Base-by-base conservation (phyloP, 2,113 vertebrate genomes). In the Corythornis vintsioides region DNA sequence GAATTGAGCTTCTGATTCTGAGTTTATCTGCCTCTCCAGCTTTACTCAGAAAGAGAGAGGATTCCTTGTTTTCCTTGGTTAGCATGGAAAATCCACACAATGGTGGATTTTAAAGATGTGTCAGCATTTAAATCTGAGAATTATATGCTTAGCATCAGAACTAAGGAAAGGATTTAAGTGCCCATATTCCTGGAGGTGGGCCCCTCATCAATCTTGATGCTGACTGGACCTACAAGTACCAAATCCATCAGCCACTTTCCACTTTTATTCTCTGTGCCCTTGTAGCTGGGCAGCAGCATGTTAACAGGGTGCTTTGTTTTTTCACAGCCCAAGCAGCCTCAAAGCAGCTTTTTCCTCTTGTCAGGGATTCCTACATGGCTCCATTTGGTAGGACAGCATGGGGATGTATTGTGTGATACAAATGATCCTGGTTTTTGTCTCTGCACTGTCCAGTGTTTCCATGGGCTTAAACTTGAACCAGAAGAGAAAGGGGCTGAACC, bases 261-360 rank as follows among this genome's bases (percentile, higher is more conserved):
- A 6, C 26, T 47, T 79, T 55, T 72, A 15, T 45, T 38, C 13
- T 43, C 48, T 0, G 0, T 3, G 8, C 10, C 22, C 26, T 53
- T 13, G 11, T 0, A 57, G 47, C 42, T 9, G 2, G 71, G 47
- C 52, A 79, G 52, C n/a, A 65, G 40, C 35, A 52, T 0, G 0
- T 13, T 28, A 40, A 74, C 45, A 42, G 35, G 29, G 8, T 4
- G 29, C 42, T 86, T 43, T 57, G 18, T 2, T 7, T 52, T 56
- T 47, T 60, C 52, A 53, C 26, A 43, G 8, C 24, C 43, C 16
- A 28, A 74, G 33, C 45, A 86, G 57, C 18, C 76, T 65, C 28
- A n/a, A 57, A 83, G 15, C 5, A 71, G 35, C 22, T 67, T 83
- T 40, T 40, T 3, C n/a, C 15, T n/a, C 24, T 59, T 3, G 0